Conservation (phyloP, 1,140 invertebrate genomes). For the Whitmania pigra region DNA sequence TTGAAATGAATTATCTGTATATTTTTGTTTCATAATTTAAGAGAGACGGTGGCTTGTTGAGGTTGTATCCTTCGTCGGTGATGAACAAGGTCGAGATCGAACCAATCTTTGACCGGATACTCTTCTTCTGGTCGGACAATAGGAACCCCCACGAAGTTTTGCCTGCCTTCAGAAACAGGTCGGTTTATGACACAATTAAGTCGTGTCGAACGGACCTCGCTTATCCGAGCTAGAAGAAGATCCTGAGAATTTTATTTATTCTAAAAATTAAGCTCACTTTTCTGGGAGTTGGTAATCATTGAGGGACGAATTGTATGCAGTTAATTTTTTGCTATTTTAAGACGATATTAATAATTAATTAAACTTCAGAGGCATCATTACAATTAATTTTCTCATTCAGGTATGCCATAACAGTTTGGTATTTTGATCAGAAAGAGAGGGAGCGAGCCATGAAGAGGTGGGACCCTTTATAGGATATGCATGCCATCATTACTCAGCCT, state of each 20-base stretch:
- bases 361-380: too few species aligned
- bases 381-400: slow-evolving; percentile 39
- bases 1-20: neutral
- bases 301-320: too few species aligned
- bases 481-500: too few species aligned
- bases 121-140: slow-evolving; percentile 94
- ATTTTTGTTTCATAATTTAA: slow-evolving; percentile 32
- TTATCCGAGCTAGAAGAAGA: slow-evolving; percentile 21
- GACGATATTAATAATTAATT: too few species aligned
- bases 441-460: slow-evolving; percentile 50
- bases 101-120: slow-evolving; percentile 76
- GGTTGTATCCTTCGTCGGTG: slow-evolving; percentile 76
- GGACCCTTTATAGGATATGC: too few species aligned
- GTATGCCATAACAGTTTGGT: slow-evolving; percentile 91
- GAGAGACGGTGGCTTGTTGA: slow-evolving; percentile 56
- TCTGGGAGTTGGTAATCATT: too few species aligned
- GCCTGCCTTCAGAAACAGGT: slow-evolving; percentile 65
- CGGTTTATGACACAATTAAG: slow-evolving; percentile 5
- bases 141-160: slow-evolving; percentile 93
- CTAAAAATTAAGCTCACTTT: too few species aligned
- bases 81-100: slow-evolving; percentile 78
- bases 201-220: neutral
- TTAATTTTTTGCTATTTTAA: too few species aligned
- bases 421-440: slow-evolving; percentile 75
- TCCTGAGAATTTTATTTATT: neutral